Evolutionary conservation across 1,140 invertebrate genomes (phyloP).

Genomic region (Micrasema longulum): DNA sequence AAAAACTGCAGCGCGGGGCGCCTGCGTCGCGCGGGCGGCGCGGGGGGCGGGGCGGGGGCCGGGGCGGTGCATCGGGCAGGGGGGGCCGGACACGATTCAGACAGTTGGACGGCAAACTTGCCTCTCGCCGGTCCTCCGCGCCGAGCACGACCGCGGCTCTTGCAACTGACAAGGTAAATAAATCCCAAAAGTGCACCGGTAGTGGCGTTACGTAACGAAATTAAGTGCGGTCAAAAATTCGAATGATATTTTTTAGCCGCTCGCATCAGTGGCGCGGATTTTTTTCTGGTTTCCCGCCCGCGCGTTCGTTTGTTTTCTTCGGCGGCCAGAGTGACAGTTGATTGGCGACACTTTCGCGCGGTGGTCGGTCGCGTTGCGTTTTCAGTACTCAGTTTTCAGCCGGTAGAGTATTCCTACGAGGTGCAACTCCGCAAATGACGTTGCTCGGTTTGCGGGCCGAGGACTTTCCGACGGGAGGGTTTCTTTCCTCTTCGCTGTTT

Average conservation of each 20-base stretch:
- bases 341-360: slow-evolving; percentile 37
- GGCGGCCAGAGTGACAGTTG: slow-evolving; percentile 23
- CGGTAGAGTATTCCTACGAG: not conserved
- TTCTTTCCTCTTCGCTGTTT: slow-evolving; percentile 21
- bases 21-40: slow-evolving; percentile 19
- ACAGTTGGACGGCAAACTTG: slow-evolving; percentile 49
- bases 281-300: slow-evolving; percentile 6
- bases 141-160: slow-evolving; percentile 33
- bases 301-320: slow-evolving; percentile 1
- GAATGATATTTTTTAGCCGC: not conserved
- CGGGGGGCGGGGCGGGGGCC: slow-evolving; percentile 2
- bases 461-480: slow-evolving; percentile 34
- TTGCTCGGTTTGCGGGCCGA: slow-evolving; percentile 1
- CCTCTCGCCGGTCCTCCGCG: slow-evolving; percentile 41
- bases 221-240: slow-evolving; percentile 27
- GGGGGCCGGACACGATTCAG: slow-evolving; percentile 31
- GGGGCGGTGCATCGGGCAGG: slow-evolving; percentile 9
- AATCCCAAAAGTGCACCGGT: slow-evolving; percentile 35
- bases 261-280: too few species aligned
- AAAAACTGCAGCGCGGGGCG: slow-evolving; percentile 46
- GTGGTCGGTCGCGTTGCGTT: not conserved
- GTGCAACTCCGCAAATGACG: slow-evolving; percentile 27
- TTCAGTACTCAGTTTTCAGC: slow-evolving; percentile 22
- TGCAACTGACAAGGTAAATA: slow-evolving; percentile 41
- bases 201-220: slow-evolving; percentile 40